Conservation (phyloP, 2,888 invertebrate species). For the Camptogramma bilineatum region DNA sequence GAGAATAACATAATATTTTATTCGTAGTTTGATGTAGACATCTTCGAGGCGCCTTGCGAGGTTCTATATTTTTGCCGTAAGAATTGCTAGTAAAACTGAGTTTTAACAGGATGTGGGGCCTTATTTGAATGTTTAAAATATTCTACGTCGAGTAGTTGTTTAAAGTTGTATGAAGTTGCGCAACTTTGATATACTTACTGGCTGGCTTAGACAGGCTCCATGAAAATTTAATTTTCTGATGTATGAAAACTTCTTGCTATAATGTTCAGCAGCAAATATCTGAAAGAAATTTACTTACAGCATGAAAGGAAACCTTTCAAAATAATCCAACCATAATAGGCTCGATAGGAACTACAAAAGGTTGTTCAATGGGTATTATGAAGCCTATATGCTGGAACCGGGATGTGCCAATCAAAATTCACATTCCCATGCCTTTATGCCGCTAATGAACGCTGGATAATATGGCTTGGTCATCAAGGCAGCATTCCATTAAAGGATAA, state of each 20-base stretch:
- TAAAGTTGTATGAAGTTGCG: not conserved
- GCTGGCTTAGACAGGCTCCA: not conserved
- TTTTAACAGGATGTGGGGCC: not conserved
- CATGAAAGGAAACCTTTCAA: not conserved
- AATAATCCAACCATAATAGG: not conserved
- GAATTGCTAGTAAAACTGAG: not conserved
- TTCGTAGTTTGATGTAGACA: conserved; percentile 48
- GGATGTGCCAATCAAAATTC: no score
- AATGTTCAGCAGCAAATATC: not conserved
- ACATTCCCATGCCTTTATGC: no score
- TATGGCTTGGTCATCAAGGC: no score
- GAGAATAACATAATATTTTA: conserved; percentile 54
- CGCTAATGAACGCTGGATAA: no score
- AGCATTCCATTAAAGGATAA: no score
- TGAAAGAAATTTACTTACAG: no score
- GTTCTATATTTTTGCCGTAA: conserved; percentile 15
- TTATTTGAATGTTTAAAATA: not conserved
- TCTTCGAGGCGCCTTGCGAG: conserved; percentile 37
- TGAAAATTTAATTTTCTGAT: not conserved
- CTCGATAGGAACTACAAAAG: not conserved
- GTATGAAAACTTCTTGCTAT: not conserved
- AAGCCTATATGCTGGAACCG: no score
- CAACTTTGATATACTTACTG: not conserved
- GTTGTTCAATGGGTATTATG: not conserved
- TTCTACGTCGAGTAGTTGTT: not conserved